phyloP scores from a whole-genome alignment of 2,888 invertebrate genomes.

The Cheilosia soror region DNA sequence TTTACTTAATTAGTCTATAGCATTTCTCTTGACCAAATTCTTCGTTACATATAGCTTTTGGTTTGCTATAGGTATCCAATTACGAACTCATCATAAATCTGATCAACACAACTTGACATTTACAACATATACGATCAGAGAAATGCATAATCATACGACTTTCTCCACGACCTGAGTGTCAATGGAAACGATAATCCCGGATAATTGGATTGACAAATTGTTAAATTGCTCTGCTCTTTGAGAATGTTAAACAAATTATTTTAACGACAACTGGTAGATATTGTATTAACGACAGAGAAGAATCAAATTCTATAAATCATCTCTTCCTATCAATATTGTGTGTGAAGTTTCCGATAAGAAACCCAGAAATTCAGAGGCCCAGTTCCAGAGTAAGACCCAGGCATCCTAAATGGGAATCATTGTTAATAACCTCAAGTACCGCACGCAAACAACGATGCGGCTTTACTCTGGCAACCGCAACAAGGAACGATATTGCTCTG shows the following conservation, averaged over 20 bases:
- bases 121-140: no score
- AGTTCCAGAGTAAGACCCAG: neutral
- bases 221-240: constrained; percentile 37
- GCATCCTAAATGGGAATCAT: constrained; percentile 56
- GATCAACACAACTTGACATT: no score
- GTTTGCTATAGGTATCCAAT: no score
- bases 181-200: constrained; percentile 27
- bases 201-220: constrained; percentile 66
- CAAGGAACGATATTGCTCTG: constrained; percentile 30
- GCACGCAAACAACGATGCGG: constrained; percentile 27
- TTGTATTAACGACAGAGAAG: neutral
- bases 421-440: constrained; percentile 51
- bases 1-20: no score
- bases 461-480: constrained; percentile 6
- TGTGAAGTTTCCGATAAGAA: constrained; percentile 50
- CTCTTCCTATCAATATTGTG: constrained; percentile 17
- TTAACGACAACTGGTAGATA: constrained; percentile 11
- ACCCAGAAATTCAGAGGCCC: neutral
- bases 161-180: constrained; percentile 5
- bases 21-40: no score
- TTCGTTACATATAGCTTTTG: no score
- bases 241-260: constrained; percentile 27
- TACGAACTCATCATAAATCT: no score
- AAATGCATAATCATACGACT: neutral
- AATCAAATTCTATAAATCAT: constrained; percentile 42